Percentiles rank a stretch among this genome's conserved stretches.
phyloP scores from a whole-genome alignment of 2,888 invertebrate species.

The Siphonodentalium dalli region DNA sequence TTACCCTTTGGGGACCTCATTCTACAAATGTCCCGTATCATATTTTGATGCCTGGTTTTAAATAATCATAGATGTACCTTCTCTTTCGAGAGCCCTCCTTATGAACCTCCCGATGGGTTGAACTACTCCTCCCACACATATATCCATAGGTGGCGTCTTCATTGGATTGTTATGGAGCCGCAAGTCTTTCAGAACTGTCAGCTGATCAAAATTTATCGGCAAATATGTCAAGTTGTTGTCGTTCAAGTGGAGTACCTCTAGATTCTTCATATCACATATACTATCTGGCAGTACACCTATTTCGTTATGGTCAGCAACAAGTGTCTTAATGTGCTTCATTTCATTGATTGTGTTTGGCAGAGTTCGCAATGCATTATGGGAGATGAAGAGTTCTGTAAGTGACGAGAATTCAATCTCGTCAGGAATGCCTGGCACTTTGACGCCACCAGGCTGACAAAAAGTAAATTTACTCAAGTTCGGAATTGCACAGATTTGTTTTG shows the following conservation, averaged over 20 bases:
- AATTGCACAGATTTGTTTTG: slow-evolving; percentile 47
- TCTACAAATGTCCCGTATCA: no score
- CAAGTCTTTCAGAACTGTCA: slow-evolving; percentile 48
- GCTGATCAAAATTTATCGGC: slow-evolving; percentile 52
- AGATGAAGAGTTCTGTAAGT: slow-evolving; percentile 46
- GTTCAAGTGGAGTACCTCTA: slow-evolving; percentile 51
- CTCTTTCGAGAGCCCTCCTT: slow-evolving; percentile 47
- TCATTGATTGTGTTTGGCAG: slow-evolving; percentile 46
- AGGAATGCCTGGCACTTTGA: slow-evolving; percentile 46
- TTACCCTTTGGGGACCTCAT: no score
- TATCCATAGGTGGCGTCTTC: slow-evolving; percentile 58
- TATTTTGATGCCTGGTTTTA: no score
- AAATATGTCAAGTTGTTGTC: slow-evolving; percentile 50
- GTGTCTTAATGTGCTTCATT: slow-evolving; percentile 47
- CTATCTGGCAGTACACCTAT: slow-evolving; percentile 39
- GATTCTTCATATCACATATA: slow-evolving; percentile 41
- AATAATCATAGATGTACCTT: no score
- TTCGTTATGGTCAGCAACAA: slow-evolving; percentile 52
- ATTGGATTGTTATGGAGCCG: slow-evolving; percentile 58
- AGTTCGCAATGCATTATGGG: slow-evolving; percentile 49
- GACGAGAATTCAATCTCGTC: slow-evolving; percentile 46
- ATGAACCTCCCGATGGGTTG: slow-evolving; percentile 61
- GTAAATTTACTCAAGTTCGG: slow-evolving; percentile 46
- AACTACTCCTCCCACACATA: slow-evolving; percentile 58
- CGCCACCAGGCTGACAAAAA: slow-evolving; percentile 53